Conservation (phyloP, 1,140 invertebrate species). For the Diachasma alloeum region DNA sequence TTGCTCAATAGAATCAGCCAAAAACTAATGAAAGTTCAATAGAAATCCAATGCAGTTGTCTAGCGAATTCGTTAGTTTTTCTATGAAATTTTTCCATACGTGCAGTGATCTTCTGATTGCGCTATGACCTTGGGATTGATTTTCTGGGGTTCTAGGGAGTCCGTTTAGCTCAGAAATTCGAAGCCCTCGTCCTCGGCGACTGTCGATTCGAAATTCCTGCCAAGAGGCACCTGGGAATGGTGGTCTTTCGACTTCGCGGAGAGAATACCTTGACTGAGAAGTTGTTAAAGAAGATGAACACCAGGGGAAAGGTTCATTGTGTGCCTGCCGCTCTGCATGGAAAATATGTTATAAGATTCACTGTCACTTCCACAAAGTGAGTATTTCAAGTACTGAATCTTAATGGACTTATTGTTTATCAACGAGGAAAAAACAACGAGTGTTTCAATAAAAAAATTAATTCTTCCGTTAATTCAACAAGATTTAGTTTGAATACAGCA, state of each 20-base stretch:
- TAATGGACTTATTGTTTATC: no score
- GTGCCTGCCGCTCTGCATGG: conserved; percentile 91
- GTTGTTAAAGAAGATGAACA: conserved; percentile 87
- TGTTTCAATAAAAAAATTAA: no score
- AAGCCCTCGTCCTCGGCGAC: conserved; percentile 82
- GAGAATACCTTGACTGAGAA: conserved; percentile 86
- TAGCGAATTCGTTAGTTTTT: no score
- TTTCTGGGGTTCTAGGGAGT: conserved; percentile 69
- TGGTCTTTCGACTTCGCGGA: conserved; percentile 89
- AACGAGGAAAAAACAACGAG: no score
- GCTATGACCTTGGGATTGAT: not conserved
- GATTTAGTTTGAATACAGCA: no score
- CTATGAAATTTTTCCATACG: no score
- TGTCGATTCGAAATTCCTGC: conserved; percentile 90
- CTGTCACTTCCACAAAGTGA: conserved; percentile 86
- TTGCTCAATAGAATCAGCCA: no score
- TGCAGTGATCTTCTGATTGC: no score
- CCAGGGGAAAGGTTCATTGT: conserved; percentile 86
- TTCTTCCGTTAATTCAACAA: no score
- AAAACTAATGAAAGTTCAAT: no score
- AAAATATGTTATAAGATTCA: conserved; percentile 89
- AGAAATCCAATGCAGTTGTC: no score
- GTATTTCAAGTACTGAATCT: conserved; percentile 1
- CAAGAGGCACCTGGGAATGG: conserved; percentile 87
- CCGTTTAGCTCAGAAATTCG: conserved; percentile 89